Conservation (phyloP, 2,888 invertebrate species). For the Caenorhabditis zanzibari region DNA sequence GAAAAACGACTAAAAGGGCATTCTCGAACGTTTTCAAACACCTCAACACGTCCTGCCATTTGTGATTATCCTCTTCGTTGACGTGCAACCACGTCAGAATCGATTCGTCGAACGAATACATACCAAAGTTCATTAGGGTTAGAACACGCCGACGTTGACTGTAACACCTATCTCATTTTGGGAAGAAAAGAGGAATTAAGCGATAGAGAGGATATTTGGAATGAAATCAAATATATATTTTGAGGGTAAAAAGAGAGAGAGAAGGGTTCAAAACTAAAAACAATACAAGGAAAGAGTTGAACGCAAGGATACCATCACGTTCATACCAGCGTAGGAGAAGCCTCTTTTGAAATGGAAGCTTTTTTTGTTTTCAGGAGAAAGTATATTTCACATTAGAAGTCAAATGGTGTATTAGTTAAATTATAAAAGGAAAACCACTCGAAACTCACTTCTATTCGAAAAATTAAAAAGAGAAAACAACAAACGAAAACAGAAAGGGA, state of each 20-base stretch:
- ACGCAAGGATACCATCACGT: slow-evolving; percentile 61
- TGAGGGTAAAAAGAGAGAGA: background rate
- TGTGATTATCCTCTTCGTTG: slow-evolving; percentile 76
- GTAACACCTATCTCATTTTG: slow-evolving; percentile 52
- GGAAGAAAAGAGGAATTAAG: slow-evolving; percentile 36
- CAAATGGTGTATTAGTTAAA: slow-evolving; percentile 51
- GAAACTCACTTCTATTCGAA: slow-evolving; percentile 44
- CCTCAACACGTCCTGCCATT: slow-evolving; percentile 72
- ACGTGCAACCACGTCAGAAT: slow-evolving; percentile 80
- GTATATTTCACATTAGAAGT: slow-evolving; percentile 42
- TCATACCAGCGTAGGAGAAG: slow-evolving; percentile 53
- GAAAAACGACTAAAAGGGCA: slow-evolving; percentile 18
- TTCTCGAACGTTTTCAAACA: slow-evolving; percentile 52
- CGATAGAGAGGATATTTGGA: slow-evolving; percentile 39
- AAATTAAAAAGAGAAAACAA: slow-evolving; percentile 15
- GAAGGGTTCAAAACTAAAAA: slow-evolving; percentile 35
- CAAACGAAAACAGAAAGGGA: slow-evolving; percentile 9
- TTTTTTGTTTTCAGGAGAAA: slow-evolving; percentile 8
- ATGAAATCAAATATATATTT: background rate
- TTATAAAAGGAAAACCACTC: slow-evolving; percentile 55
- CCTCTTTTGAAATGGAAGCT: slow-evolving; percentile 36
- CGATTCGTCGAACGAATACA: slow-evolving; percentile 81
- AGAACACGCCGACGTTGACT: slow-evolving; percentile 83
- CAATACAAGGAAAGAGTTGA: slow-evolving; percentile 51
- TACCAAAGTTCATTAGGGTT: slow-evolving; percentile 81